Conservation (phyloP, 2,888 invertebrate species). For the Sussaba pulchella region DNA sequence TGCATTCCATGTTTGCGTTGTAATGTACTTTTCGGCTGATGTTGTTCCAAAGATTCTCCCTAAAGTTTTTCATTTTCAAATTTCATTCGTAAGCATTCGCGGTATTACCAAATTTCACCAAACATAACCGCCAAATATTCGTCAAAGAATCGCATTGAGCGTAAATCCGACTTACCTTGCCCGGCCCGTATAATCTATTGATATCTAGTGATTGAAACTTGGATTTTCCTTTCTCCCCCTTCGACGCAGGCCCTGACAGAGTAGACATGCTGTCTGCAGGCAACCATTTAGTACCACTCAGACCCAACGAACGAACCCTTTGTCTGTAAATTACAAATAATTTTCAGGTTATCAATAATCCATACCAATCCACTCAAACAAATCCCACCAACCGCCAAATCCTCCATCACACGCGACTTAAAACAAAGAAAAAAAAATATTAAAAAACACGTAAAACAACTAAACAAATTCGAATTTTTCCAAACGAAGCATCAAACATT, state of each 20-base stretch:
- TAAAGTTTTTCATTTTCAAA: constrained; percentile 83
- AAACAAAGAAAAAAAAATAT: neutral
- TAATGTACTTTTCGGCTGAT: constrained; percentile 94
- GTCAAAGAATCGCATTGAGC: neutral
- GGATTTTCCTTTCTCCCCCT: constrained; percentile 96
- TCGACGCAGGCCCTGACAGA: constrained; percentile 95
- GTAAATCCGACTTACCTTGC: constrained; percentile 88
- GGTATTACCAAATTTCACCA: no score
- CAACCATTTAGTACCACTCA: constrained; percentile 94
- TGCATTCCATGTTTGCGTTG: constrained; percentile 99
- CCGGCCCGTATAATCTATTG: constrained; percentile 97
- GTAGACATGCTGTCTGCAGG: constrained; percentile 98
- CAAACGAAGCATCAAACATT: neutral
- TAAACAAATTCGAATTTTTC: neutral
- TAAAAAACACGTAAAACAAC: constrained; percentile 17
- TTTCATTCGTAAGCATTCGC: neutral
- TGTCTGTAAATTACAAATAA: constrained; percentile 84
- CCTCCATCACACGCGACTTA: neutral
- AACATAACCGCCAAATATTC: constrained; percentile 14
- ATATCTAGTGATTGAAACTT: constrained; percentile 99
- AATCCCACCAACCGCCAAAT: constrained; percentile 19
- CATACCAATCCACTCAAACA: constrained; percentile 64
- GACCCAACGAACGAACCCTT: constrained; percentile 92
- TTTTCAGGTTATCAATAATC: constrained; percentile 7
- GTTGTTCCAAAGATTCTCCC: constrained; percentile 95